These are phyloP conservation scores for Cyrtodaria siliqua DNA, from an alignment of 2,888 invertebrate species.

Conservation along the genomic window DNA sequence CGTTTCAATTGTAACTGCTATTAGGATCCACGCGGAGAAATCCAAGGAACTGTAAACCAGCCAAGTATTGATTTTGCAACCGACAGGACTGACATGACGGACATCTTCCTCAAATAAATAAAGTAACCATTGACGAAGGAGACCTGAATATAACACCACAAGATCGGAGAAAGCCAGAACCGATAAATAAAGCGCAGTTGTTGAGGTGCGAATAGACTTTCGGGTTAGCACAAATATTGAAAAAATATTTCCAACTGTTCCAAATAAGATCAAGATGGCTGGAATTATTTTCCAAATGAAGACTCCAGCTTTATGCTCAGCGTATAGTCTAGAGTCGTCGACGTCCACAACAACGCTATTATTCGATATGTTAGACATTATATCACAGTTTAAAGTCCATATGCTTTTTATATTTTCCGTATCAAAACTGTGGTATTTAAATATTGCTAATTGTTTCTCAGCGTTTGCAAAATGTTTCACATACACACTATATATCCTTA, in stretches of 20 bases:
- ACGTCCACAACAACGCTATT: too few relatives aligned
- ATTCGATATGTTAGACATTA: too few relatives aligned
- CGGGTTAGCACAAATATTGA: constrained; percentile 72
- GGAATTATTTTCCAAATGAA: constrained; percentile 69
- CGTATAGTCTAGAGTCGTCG: constrained; percentile 24
- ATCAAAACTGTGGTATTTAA: too few relatives aligned
- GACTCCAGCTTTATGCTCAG: constrained; percentile 48
- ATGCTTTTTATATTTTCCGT: too few relatives aligned
- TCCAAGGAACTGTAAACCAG: constrained; percentile 75
- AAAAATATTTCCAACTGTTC: constrained; percentile 76
- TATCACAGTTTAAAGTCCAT: too few relatives aligned
- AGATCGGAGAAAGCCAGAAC: constrained; percentile 74
- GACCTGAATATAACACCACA: constrained; percentile 74
- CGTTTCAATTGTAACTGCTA: constrained; percentile 79
- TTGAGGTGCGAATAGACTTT: constrained; percentile 65
- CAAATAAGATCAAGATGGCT: constrained; percentile 75
- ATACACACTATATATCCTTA: too few relatives aligned
- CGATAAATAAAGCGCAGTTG: constrained; percentile 74
- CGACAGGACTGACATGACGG: constrained; percentile 50
- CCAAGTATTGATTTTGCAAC: constrained; percentile 74
- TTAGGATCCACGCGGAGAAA: constrained; percentile 80
- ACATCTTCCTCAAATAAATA: constrained; percentile 65
- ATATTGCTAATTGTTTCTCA: too few relatives aligned
- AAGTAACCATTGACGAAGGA: constrained; percentile 72
- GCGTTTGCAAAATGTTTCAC: too few relatives aligned